Evolutionary conservation across 2,113 vertebrate species (phyloP).

Genomic region (Pachyramphus minor): DNA sequence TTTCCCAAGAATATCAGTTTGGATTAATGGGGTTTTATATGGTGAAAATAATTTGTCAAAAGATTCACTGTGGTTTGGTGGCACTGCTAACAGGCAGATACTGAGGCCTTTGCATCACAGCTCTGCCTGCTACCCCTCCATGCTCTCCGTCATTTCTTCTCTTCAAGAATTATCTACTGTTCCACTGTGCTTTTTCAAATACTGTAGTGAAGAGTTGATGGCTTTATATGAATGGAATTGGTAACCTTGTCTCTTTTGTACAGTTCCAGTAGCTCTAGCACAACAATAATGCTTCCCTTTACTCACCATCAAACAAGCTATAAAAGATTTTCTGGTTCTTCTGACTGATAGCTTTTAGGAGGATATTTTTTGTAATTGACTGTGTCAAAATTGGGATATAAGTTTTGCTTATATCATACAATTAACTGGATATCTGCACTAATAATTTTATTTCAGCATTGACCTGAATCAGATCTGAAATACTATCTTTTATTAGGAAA

Average conservation of each 20-base stretch:
- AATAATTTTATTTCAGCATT: not conserved
- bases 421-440: not conserved
- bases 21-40: not conserved
- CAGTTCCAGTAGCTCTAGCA: not conserved
- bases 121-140: not conserved
- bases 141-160: not conserved
- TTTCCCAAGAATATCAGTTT: not conserved
- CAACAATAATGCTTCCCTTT: not conserved
- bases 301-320: not conserved
- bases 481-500: not conserved
- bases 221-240: not conserved
- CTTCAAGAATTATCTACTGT: not conserved
- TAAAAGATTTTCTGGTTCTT: not conserved
- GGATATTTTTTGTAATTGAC: not conserved
- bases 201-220: not conserved
- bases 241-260: not conserved
- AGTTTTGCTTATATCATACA: not conserved
- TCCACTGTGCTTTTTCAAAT: not conserved
- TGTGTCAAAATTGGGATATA: not conserved
- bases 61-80: rapidly evolving
- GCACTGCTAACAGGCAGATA: not conserved
- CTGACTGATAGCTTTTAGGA: not conserved
- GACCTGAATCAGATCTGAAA: not conserved
- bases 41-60: not conserved
- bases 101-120: not conserved